These are phyloP conservation scores for Coenobita brevimanus DNA, from an alignment of 1,140 invertebrate genomes.

Conservation along the genomic window DNA sequence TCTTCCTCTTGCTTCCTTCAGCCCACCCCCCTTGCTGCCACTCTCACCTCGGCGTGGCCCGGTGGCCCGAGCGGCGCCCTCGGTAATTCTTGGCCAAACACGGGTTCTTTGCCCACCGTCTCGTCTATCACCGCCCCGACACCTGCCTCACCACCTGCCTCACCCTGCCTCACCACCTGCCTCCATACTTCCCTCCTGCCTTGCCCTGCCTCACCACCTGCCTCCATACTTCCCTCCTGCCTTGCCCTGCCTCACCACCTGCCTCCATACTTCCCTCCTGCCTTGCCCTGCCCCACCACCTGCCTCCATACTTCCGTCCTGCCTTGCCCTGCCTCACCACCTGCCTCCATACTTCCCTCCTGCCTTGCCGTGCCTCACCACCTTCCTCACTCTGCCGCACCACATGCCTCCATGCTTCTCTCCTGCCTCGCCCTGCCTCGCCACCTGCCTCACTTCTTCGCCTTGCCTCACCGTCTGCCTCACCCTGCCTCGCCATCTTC, in stretches of 20 bases:
- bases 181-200: too few species aligned
- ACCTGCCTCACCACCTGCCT: slow-evolving; percentile 19
- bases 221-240: too few species aligned
- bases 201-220: too few species aligned
- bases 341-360: background rate
- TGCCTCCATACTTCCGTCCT: too few species aligned
- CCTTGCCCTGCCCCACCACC: too few species aligned
- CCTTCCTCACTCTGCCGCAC: background rate
- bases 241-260: too few species aligned
- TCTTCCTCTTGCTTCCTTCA: background rate
- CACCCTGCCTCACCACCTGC: background rate
- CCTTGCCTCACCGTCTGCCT: background rate
- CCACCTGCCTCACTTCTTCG: too few species aligned
- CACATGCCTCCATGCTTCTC: background rate
- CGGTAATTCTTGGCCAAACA: slow-evolving; percentile 51
- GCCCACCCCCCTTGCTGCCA: background rate
- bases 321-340: slow-evolving; percentile 10
- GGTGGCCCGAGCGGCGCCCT: slow-evolving; percentile 12
- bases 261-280: too few species aligned
- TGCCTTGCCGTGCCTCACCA: slow-evolving; percentile 7
- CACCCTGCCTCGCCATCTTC: too few species aligned
- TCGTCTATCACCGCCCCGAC: slow-evolving; percentile 26
- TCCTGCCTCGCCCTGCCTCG: too few species aligned
- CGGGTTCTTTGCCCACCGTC: slow-evolving; percentile 31
- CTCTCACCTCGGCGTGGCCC: slow-evolving; percentile 36